Evolutionary conservation across 2,888 invertebrate species (phyloP), one percentile per base, ranked within the genome.

Genomic region (Cheilosia impressa): DNA sequence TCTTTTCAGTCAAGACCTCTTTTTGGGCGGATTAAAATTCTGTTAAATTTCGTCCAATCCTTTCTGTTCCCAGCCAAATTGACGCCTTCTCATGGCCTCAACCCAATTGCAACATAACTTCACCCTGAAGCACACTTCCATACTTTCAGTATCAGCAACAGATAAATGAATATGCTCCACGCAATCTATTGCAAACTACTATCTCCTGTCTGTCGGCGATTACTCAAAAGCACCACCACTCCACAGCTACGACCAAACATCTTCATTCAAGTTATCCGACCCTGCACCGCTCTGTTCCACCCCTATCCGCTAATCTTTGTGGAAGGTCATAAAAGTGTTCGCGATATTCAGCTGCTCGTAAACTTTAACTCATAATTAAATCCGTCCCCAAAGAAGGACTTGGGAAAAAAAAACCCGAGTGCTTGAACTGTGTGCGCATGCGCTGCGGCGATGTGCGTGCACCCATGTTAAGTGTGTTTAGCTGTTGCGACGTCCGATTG

Each of bases 331-430:
- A 81, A 80, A 80, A 85, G 85, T 81, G 81, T 81, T 81, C 76
- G 80, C 81, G 57, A 81, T 66, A 75, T 66, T 66, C 73, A 76
- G 60, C 38, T 31, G 60, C 24, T 65, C 81, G 76, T 85, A 81
- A 85, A 85, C 85, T 81, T 60, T 55, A 71, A 81, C 66, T 85
- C 85, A 81, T 81, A 85, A 80, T 85, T 80, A 81, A 85, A 76
- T 66, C 81, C 65, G 76, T 19, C 62, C 55, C 53, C 62, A 53
- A 58, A 50, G 47, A 50, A 38, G 4, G 38, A 13, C 38, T 38
- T 38, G 13, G 13, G 13, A 10, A 4, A 38, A 10, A 38, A 38
- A 75, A n/a, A n/a, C n/a, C 34, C 15, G 45, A 50, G 43, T 17
- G 47, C 62, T 17, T 9, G 34, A 38, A 17, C 43, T 19, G 41